Evolutionary conservation across 2,888 invertebrate species (phyloP), one percentile per base, ranked within the genome.

Genomic region (Drosophila picticornis): DNA sequence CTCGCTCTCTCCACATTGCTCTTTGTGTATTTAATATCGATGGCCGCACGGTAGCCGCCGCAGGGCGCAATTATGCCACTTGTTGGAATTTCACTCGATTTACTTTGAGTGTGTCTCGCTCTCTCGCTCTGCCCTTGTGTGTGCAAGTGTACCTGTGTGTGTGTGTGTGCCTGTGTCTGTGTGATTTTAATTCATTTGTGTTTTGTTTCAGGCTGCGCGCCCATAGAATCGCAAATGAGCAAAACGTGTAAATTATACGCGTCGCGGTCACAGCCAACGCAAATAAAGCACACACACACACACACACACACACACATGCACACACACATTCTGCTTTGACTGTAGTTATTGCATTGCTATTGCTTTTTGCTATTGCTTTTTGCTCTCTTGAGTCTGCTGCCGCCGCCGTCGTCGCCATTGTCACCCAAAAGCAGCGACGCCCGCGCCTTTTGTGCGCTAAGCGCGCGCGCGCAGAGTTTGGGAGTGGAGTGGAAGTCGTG

Each of bases 201-300:
- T 69, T 83, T 80, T 85, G 81, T 84, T 82, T 84, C 72, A 65
- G 77, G 81, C 70, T 76, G 83, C 76, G 90, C 84, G 88, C 83
- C 91, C 81, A 56, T 38, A 82, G 91, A 90, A 90, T 90, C 81
- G 82, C 81, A 90, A 90, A 90, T 90, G 91, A 91, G 91, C 90
- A 82, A 88, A 90, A 90, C 90, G 90, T 90, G 91, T 90, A 90
- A 91, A 90, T 90, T 90, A 90, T 90, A 85, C 83, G 80, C 84
- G 87, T 84, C 84, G 86, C 86, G 91, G 90, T 89, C 88, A 81
- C 88, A 90, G 90, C 90, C 80, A 77, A 91, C 88, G 84, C 78
- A 82, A 90, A 82, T 84, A 85, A 81, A 72, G 65, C 69, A 74
- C 72, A 73, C 60, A 67, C 65, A 73, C 66, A 72, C 55, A 65